Base-by-base conservation (phyloP, 2,888 invertebrate genomes). In the Drosophila pseudotalamancana region DNA sequence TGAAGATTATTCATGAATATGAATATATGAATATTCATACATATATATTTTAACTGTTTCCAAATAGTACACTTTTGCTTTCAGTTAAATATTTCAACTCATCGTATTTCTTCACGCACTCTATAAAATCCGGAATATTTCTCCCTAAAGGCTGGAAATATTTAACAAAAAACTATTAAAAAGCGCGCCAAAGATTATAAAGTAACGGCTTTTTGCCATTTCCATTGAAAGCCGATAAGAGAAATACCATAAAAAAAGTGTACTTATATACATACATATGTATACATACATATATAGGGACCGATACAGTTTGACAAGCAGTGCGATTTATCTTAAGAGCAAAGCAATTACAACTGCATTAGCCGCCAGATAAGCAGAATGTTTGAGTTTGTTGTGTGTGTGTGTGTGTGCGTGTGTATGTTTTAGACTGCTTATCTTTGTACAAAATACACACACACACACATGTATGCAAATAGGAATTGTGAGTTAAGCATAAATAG, bases 401-500 rank as follows among this genome's bases (percentile, higher is more conserved):
- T 25, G 2, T 14, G 19, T 35, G 9, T 54, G 23, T 29, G n/a
- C 25, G 45, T 45, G 29, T 43, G 35, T 43, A 12, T 53, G 27
- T n/a, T 27, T 43, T 32, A n/a, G 16, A 16, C 43, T 43, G 27
- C 34, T 48, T 70, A 68, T 68, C 59, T 25, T 14, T 37, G 25
- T 12, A 27, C n/a, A 32, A 45, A 51, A 45, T 27, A 43, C 19
- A 46, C 31, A 32, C 39, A 50, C 51, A 37, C 27, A 18, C 21
- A 35, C 18, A 8, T 6, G 37, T 53, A 66, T 72, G 72, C 72
- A 70, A 72, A 70, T 72, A 66, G 50, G 31, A 48, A 35, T 45
- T 35, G 59, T 45, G 23, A 57, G 23, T 32, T 35, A 56, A 62
- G 32, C 50, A 61, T 46, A 46, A 55, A 42, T 31, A 59, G 48